Evolutionary conservation across 92 coral and sea anemone genomes (phyloP).

Genomic region (Bergia puertoricense): DNA sequence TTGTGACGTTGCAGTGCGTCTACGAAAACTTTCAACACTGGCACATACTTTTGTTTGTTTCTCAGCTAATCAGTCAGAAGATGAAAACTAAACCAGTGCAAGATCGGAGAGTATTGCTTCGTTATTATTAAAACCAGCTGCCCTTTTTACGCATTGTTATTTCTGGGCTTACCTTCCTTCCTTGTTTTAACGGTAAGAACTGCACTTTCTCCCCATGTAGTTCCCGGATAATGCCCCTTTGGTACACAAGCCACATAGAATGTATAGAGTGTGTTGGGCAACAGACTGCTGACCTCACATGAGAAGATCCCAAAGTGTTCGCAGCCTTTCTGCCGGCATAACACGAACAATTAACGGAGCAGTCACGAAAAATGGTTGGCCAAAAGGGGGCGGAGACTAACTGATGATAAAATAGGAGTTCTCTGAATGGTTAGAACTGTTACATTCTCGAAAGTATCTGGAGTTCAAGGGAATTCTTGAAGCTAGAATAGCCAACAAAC

Average conservation of each 20-base stretch:
- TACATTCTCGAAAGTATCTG: too few species aligned
- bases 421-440: too few species aligned
- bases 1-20: too few species aligned
- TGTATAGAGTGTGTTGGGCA: not conserved
- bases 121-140: too few species aligned
- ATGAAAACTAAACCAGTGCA: too few species aligned
- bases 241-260: not conserved
- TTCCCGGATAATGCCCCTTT: accelerated
- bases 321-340: not conserved
- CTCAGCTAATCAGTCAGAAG: too few species aligned
- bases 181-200: not conserved
- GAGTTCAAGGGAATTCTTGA: not conserved
- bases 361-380: too few species aligned
- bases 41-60: too few species aligned
- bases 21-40: too few species aligned
- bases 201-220: not conserved
- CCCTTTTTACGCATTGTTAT: not conserved
- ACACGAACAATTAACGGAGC: not conserved
- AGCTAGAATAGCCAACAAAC: too few species aligned
- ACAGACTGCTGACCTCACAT: not conserved
- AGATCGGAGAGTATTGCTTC: not conserved
- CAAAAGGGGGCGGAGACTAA: not conserved
- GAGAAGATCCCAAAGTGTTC: not conserved
- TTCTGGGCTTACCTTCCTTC: not conserved
- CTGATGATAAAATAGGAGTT: not conserved